Conservation (phyloP, 2,797 vertebrate genomes). For the Poeciliopsis presidionis region DNA sequence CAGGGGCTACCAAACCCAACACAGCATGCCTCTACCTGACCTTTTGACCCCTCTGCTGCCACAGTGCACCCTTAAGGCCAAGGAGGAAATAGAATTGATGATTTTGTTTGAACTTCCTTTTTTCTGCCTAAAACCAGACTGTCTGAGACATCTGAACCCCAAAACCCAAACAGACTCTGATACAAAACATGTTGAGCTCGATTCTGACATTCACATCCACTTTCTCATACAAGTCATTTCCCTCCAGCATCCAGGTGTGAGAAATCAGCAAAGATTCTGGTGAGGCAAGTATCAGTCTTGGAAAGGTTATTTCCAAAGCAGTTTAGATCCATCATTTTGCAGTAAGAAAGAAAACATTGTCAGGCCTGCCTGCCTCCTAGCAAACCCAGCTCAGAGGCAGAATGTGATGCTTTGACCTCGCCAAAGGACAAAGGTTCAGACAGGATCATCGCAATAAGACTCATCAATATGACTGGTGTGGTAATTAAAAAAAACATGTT, state of each 20-base stretch:
- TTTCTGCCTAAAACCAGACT: not conserved
- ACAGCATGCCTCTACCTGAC: not conserved
- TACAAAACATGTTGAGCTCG: not conserved
- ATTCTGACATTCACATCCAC: not conserved
- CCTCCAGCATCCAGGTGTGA: not conserved
- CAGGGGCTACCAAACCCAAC: slow-evolving; percentile 36
- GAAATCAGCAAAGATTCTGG: not conserved
- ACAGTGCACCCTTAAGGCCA: not conserved
- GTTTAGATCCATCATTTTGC: not conserved
- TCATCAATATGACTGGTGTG: not conserved
- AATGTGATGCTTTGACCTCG: too few relatives aligned
- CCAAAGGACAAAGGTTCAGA: not conserved
- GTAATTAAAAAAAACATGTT: not conserved
- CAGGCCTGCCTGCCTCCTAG: too few relatives aligned
- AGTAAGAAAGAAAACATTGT: not conserved
- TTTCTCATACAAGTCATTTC: not conserved
- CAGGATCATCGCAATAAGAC: not conserved
- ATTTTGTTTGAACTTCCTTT: not conserved
- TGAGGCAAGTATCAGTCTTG: not conserved
- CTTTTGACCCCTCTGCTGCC: not conserved
- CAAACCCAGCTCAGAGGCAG: too few relatives aligned
- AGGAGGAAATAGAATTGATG: not conserved
- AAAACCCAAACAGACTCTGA: not conserved
- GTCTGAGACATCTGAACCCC: not conserved
- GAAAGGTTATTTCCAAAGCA: not conserved